These are phyloP conservation scores for Phyllostomus discolor DNA, from an alignment of 2,113 vertebrate species.

Conservation along the genomic window DNA sequence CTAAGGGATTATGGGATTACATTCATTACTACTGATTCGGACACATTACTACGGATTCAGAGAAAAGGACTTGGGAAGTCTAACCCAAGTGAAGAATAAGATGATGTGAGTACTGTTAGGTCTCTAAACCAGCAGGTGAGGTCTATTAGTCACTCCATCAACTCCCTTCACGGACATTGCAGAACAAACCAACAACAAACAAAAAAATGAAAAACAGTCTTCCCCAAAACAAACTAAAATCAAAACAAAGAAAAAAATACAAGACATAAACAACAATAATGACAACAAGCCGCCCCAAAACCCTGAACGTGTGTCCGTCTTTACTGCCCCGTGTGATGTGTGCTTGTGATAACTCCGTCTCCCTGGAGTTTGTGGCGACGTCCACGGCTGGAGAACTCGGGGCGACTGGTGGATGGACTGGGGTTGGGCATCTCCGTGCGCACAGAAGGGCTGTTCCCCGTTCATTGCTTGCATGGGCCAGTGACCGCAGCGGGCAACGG, in stretches of 20 bases:
- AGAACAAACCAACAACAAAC: neutral
- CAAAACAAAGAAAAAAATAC: neutral
- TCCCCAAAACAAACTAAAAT: neutral
- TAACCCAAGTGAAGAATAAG: neutral
- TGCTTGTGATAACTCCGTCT: fast-evolving
- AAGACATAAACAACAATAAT: neutral
- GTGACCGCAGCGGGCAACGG: neutral
- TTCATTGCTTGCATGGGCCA: neutral
- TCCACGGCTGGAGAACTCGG: neutral
- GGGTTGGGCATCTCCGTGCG: neutral
- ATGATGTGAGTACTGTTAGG: neutral
- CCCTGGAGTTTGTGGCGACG: neutral
- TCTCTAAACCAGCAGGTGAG: neutral
- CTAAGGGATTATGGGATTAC: neutral
- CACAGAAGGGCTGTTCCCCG: neutral
- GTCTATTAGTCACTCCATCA: neutral
- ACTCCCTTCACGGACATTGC: neutral
- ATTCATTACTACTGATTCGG: neutral
- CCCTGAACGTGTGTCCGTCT: neutral
- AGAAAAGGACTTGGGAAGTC: neutral
- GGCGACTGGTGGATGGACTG: neutral
- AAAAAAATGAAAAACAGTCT: neutral
- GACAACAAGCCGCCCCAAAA: neutral
- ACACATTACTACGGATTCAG: neutral
- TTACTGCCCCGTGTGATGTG: fast-evolving